Base-by-base conservation (phyloP, 2,797 vertebrate species). In the Kryptopterus vitreolus region DNA sequence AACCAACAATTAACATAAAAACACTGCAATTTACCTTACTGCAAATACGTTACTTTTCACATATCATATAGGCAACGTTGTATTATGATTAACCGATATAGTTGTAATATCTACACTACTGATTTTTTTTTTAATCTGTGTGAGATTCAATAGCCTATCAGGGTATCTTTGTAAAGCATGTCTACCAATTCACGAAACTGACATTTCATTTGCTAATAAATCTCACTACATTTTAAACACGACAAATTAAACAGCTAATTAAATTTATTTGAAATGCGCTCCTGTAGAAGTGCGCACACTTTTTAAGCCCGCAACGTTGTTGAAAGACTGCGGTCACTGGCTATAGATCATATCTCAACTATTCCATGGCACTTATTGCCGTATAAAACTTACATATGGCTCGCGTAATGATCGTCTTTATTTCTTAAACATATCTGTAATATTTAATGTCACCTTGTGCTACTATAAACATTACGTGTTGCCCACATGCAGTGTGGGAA, bases 331-430 rank as follows among this genome's bases (percentile, higher is more conserved):
- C 50, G 89, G 78, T 76, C 76, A 50, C 81, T 69, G 71, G 62
- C 58, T 86, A 85, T 89, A 87, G 88, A 88, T 85, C 86, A 91
- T 88, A 88, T 89, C 85, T 92, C 90, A 91, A 90, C 92, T 79
- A 85, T 83, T 69, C 78, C 69, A 50, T 86, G 85, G 83, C 85
- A 86, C 83, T 81, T 86, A 86, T 55, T 83, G 77, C 72, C 72
- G 75, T 86, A 84, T 86, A 86, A 86, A 84, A 62, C 78, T 79
- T 78, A 79, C 81, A 83, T 81, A 79, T 50, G 85, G 79, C 81
- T 84, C 79, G 79, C 33, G 59, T 83, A 84, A 84, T 78, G 79
- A 83, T 82, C 70, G 71, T 58, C 79, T 86, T 86, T 82, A 82
- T 75, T 82, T 78, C 61, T 78, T 74, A 78, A 82, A 78, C 76